A percentile compares a stretch with the other conserved stretches of the same genome.
phyloP scores from a whole-genome alignment of 2,888 invertebrate genomes.

The Marasmarcha lunaedactyla region DNA sequence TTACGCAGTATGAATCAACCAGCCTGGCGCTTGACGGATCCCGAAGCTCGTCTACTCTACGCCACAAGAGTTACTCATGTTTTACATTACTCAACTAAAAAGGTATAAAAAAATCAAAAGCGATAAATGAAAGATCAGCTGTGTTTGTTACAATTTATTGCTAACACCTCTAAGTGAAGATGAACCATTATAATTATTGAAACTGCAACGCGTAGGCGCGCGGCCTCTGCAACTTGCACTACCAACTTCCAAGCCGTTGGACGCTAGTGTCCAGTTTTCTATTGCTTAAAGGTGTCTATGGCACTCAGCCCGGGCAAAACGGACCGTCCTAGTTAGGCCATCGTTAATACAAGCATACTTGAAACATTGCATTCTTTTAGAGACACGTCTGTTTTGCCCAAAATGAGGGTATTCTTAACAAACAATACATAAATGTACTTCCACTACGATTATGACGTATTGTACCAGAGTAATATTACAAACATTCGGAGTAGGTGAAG shows the following conservation, averaged over 20 bases:
- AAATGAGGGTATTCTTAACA: constrained; percentile 4
- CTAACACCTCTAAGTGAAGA: constrained; percentile 65
- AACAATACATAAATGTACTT: neutral
- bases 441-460: constrained; percentile 23
- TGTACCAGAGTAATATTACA: constrained; percentile 24
- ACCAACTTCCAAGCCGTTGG: constrained; percentile 33
- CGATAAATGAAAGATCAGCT: constrained; percentile 66
- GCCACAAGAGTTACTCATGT: constrained; percentile 13
- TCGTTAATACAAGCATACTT: no score
- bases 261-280: constrained; percentile 17
- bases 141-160: constrained; percentile 64
- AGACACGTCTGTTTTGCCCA: neutral
- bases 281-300: constrained; percentile 23
- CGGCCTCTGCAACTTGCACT: constrained; percentile 45
- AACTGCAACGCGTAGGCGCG: constrained; percentile 55
- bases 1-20: constrained; percentile 17
- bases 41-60: constrained; percentile 47
- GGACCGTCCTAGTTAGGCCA: neutral
- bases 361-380: no score
- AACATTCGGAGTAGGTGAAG: constrained; percentile 45
- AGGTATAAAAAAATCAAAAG: constrained; percentile 43
- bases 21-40: constrained; percentile 42
- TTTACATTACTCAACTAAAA: constrained; percentile 32
- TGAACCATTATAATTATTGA: constrained; percentile 44
- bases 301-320: constrained; percentile 19